phyloP scores from a whole-genome alignment of 1,140 invertebrate species.

The Musca domestica region DNA sequence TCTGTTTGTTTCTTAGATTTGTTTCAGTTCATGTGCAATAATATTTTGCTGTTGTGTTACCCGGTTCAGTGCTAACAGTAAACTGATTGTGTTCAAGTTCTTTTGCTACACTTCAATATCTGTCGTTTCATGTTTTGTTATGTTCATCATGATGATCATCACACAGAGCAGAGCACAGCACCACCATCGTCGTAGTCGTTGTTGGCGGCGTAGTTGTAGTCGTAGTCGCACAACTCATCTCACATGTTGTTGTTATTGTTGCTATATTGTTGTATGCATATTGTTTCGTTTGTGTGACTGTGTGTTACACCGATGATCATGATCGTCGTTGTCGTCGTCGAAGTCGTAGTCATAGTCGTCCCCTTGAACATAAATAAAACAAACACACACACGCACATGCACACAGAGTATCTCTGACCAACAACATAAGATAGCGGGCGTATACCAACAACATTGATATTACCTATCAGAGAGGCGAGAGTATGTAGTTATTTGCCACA shows the following conservation, averaged over 20 bases:
- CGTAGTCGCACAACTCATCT: constrained; percentile 2
- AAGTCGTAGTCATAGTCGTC: not conserved
- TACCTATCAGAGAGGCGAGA: too few species aligned
- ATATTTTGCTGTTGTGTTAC: constrained; percentile 44
- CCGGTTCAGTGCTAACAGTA: constrained; percentile 51
- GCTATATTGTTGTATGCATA: not conserved
- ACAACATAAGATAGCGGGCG: not conserved
- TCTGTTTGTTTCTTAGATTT: not conserved
- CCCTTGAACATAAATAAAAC: constrained; percentile 14
- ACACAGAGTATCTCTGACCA: too few species aligned
- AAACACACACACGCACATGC: not conserved
- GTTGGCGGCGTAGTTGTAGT: not conserved
- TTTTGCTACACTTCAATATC: constrained; percentile 32
- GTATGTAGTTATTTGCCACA: too few species aligned
- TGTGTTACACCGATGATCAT: not conserved
- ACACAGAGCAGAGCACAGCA: too few species aligned
- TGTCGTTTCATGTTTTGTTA: constrained; percentile 26
- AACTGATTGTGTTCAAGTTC: constrained; percentile 51
- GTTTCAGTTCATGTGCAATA: constrained; percentile 11
- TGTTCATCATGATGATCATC: constrained; percentile 24
- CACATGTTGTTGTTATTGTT: not conserved
- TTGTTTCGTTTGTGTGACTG: not conserved
- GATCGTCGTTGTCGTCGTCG: too few species aligned
- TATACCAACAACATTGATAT: too few species aligned
- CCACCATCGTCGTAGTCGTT: not conserved